Conservation (phyloP, 2,888 invertebrate genomes). For the Electrophaes corylata region DNA sequence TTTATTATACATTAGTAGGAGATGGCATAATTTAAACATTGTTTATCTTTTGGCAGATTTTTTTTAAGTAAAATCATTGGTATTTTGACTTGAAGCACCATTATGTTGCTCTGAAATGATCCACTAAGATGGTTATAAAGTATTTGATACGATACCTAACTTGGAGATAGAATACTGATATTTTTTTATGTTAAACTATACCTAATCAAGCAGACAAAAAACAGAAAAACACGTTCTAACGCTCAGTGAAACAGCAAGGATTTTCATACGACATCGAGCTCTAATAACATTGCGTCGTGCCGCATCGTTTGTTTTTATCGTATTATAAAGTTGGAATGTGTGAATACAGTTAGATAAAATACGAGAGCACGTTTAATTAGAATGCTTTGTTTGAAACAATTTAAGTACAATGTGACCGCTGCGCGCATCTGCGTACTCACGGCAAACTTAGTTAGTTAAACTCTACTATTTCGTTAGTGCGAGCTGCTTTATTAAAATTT, state of each 20-base stretch:
- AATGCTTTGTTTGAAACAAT: conserved; percentile 27
- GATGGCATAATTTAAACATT: too few species aligned
- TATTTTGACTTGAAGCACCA: too few species aligned
- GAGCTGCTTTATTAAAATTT: conserved; percentile 25
- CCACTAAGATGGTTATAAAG: too few species aligned
- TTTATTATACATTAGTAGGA: too few species aligned
- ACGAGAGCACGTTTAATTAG: conserved; percentile 30
- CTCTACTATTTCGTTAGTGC: conserved; percentile 33
- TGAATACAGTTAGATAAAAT: conserved; percentile 23
- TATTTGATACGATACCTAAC: too few species aligned
- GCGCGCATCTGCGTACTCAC: conserved; percentile 26
- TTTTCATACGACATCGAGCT: conserved; percentile 18
- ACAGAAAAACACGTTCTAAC: neutral
- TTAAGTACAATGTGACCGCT: conserved; percentile 34
- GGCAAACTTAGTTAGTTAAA: conserved; percentile 33
- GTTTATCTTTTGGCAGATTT: too few species aligned
- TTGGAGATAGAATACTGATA: too few species aligned
- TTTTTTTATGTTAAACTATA: too few species aligned
- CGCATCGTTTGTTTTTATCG: conserved; percentile 20
- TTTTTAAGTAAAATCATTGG: too few species aligned
- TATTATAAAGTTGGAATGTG: conserved; percentile 22
- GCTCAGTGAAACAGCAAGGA: conserved; percentile 10
- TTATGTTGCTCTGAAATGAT: too few species aligned
- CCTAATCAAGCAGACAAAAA: neutral
- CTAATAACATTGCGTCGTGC: conserved; percentile 17